Evolutionary conservation across 2,113 vertebrate species (phyloP).

Genomic region (Collichthys lucidus): DNA sequence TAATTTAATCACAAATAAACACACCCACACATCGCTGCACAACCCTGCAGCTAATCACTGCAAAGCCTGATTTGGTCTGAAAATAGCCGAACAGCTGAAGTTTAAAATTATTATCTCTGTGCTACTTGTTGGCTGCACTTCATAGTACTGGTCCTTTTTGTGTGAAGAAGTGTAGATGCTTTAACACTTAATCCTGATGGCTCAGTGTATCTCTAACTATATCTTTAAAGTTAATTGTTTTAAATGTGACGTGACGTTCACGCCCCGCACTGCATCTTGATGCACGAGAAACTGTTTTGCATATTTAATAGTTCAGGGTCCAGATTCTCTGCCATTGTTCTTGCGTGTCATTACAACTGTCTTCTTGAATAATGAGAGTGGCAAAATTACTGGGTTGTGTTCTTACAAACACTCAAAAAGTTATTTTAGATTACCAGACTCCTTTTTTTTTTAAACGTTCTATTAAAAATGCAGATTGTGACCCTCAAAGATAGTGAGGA

Average conservation of each 20-base stretch:
- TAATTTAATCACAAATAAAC: no score
- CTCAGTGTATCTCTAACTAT: constrained; percentile 12
- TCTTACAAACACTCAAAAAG: constrained; percentile 21
- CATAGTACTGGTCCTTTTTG: background rate
- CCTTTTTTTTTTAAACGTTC: background rate
- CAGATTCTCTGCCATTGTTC: background rate
- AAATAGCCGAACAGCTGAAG: background rate
- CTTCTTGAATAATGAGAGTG: constrained; percentile 15
- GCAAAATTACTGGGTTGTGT: constrained; percentile 15
- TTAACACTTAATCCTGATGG: constrained; percentile 26
- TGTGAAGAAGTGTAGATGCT: background rate
- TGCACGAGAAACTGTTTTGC: background rate
- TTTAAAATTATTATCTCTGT: background rate
- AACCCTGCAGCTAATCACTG: no score
- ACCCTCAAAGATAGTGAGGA: constrained; percentile 11
- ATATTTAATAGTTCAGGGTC: constrained; percentile 11
- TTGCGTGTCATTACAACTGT: constrained; percentile 26
- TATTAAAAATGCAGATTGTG: constrained; percentile 22
- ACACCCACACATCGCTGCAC: no score
- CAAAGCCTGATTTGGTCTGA: no score
- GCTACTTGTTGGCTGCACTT: background rate
- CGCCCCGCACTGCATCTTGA: background rate
- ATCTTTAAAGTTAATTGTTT: background rate
- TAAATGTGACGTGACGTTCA: background rate
- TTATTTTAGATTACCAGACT: constrained; percentile 13